Evolutionary conservation across 1,140 invertebrate species (phyloP), one percentile per base, ranked within the genome.

Genomic region (Drosophila nannoptera): DNA sequence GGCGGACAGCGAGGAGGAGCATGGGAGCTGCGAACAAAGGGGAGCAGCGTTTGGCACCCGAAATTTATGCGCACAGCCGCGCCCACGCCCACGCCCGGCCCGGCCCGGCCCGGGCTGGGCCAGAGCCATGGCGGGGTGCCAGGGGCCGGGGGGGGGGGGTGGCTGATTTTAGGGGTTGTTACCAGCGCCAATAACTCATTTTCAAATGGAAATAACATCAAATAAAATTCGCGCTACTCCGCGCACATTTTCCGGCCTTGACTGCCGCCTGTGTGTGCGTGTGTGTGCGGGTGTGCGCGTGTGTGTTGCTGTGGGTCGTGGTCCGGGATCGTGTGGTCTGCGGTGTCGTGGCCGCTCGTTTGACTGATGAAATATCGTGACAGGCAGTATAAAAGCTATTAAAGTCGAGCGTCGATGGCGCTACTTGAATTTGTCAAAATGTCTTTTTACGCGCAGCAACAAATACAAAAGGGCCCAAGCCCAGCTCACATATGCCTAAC

Each of bases 381-480:
- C 86, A 88, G 87, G 72, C 77, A 70, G 77, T 78, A 88, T 75
- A 87, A 87, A 87, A 88, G 74, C 84, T 77, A 88, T 88, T 87
- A 88, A 87, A 88, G 73, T 77, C 77, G 71, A 69, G 74, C 82
- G 72, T 88, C 81, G 81, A 88, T 87, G 86, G 84, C 73, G 86
- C 84, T 87, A 86, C 86, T 88, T 88, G 78, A 88, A 88, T 88
- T 88, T 88, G 87, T 88, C 87, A 88, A 88, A 88, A 84, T 88
- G 82, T 88, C 80, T 87, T 88, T 77, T 88, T 87, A 86, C 73
- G 80, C 78, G 62, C 59, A 69, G 45, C 32, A 52, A 66, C 49
- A 38, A 74, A 58, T 55, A 66, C 56, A 54, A 64, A 36, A 61
- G 45, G 11, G 49, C 43, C 68, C 65, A 62, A 62, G 33, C 12